A percentile compares a stretch with the other conserved stretches of the same genome.
Evolutionary conservation across 2,797 vertebrate species (phyloP).

Genomic region (Malacoctenus gilli): DNA sequence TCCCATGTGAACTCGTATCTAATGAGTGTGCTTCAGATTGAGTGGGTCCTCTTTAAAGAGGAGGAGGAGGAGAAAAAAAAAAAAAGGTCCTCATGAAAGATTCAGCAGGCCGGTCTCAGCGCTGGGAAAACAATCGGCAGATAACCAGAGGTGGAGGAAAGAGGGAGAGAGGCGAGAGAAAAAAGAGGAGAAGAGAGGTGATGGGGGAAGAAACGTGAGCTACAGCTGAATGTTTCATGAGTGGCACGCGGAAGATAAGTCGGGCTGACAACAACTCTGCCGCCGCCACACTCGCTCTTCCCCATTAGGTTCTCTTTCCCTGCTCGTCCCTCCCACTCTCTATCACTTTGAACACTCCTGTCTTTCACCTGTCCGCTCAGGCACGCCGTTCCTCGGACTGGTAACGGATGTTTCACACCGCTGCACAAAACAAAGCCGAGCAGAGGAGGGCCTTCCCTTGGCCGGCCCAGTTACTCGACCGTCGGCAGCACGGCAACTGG

Average conservation of each 20-base stretch:
- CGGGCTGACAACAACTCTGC: conserved; percentile 72
- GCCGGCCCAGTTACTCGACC: conserved; percentile 68
- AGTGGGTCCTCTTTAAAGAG: conserved; percentile 41
- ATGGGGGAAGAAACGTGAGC: conserved; percentile 58
- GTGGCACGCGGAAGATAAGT: conserved; percentile 74
- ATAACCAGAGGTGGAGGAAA: conserved; percentile 69
- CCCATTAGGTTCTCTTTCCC: conserved; percentile 69
- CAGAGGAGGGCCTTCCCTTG: conserved; percentile 47
- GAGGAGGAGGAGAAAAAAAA: conserved; percentile 8
- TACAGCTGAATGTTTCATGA: conserved; percentile 79
- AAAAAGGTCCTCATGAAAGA: conserved; percentile 70
- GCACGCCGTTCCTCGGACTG: conserved; percentile 46
- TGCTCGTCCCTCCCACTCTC: conserved; percentile 61
- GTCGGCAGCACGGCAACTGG: conserved; percentile 50
- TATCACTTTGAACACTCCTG: conserved; percentile 59
- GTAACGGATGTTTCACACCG: conserved; percentile 55
- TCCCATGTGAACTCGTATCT: conserved; percentile 62
- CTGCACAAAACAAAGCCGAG: conserved; percentile 65
- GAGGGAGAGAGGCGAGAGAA: conserved; percentile 44
- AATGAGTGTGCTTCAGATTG: conserved; percentile 60
- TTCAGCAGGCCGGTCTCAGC: conserved; percentile 66
- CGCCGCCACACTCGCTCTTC: conserved; percentile 61
- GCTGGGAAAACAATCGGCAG: conserved; percentile 70
- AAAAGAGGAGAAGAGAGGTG: conserved; percentile 55
- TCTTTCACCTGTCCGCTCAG: conserved; percentile 71